Percentiles rank a stretch among this genome's conserved stretches.
Conservation (phyloP, 2,113 vertebrate species). For the Nothobranchius furzeri region DNA sequence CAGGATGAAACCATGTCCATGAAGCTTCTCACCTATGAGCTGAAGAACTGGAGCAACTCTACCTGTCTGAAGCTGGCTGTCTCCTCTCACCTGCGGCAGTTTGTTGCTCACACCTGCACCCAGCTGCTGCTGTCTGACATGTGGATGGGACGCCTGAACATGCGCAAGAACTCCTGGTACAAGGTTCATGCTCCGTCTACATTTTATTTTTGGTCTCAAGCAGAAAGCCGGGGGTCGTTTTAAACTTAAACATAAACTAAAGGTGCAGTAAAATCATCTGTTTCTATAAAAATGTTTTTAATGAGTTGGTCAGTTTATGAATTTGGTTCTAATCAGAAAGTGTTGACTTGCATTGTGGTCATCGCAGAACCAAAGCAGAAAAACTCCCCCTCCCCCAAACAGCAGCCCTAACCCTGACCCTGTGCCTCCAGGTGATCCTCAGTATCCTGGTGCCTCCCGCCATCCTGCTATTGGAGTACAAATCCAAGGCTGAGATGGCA, state of each 20-base stretch:
- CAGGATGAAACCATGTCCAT: conserved; percentile 99
- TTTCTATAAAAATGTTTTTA: too few relatives aligned
- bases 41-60: conserved; percentile 99
- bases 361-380: not conserved
- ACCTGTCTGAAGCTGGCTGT: conserved; percentile 97
- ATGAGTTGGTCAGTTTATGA: too few relatives aligned
- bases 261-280: too few relatives aligned
- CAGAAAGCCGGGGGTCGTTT: not conserved
- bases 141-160: conserved; percentile 99
- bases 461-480: conserved; percentile 96
- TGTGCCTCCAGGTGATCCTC: conserved; percentile 89
- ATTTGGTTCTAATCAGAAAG: too few relatives aligned
- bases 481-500: conserved; percentile 99
- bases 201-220: conserved; percentile 44
- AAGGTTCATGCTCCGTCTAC: conserved; percentile 85
- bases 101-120: conserved; percentile 97
- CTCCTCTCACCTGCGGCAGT: conserved; percentile 92
- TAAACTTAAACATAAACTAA: too few relatives aligned
- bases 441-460: conserved; percentile 96
- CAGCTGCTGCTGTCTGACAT: conserved; percentile 98
- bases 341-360: too few relatives aligned
- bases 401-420: conserved; percentile 3
- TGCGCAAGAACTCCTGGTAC: conserved; percentile 99
- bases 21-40: conserved; percentile 97
- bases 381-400: not conserved